Percentiles rank a stretch among this genome's conserved stretches.
These are phyloP conservation scores for Sitodiplosis mosellana DNA, from an alignment of 1,140 invertebrate species.

Conservation along the genomic window DNA sequence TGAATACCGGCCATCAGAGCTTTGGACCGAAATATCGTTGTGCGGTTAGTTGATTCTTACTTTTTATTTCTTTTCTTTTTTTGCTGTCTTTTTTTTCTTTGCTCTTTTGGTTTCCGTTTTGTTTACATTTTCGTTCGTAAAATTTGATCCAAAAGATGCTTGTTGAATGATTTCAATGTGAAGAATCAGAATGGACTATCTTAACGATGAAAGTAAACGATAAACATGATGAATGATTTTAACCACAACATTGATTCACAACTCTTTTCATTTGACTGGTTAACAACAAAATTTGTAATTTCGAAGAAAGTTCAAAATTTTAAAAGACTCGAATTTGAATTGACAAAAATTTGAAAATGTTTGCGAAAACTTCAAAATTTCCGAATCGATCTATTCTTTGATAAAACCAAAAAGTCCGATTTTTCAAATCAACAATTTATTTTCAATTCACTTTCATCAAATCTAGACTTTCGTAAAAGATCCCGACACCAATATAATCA, in stretches of 20 bases:
- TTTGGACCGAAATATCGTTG: constrained; percentile 42
- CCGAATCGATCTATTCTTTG: no score
- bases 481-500: constrained; percentile 31
- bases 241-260: not conserved
- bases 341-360: no score
- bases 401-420: not conserved
- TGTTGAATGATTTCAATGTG: not conserved
- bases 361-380: no score
- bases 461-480: constrained; percentile 39
- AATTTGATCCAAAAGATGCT: not conserved
- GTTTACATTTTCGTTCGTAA: not conserved
- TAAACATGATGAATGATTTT: not conserved
- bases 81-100: not conserved
- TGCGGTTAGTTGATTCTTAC: constrained; percentile 33
- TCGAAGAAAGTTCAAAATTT: no score
- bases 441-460: constrained; percentile 5
- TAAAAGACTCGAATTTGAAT: no score
- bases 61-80: not conserved
- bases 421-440: not conserved
- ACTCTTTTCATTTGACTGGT: not conserved
- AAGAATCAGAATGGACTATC: not conserved
- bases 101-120: not conserved
- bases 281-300: no score
- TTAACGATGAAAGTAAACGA: not conserved
- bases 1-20: constrained; percentile 28